These are phyloP conservation scores for Parazoanthus swiftii DNA, from an alignment of 92 coral and sea anemone genomes.

Conservation along the genomic window DNA sequence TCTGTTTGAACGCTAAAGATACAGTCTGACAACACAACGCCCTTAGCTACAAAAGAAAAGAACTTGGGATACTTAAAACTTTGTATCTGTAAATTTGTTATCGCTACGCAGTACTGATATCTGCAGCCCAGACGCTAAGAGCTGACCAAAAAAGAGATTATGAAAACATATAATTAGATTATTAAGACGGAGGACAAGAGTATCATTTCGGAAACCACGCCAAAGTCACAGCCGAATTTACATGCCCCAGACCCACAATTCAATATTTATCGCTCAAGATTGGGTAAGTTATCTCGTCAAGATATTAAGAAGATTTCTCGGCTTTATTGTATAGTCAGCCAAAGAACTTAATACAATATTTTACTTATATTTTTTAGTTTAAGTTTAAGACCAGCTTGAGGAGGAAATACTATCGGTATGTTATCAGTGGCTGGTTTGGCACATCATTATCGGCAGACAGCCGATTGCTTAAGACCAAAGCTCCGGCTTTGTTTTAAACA, in stretches of 20 bases:
- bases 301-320: not conserved
- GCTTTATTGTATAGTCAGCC: not conserved
- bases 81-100: not conserved
- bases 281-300: not conserved
- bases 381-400: not conserved
- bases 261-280: not conserved
- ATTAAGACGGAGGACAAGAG: not conserved
- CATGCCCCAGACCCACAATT: not conserved
- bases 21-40: not conserved
- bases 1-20: not conserved
- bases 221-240: not conserved
- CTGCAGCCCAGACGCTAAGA: constrained; percentile 3
- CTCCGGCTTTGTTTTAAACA: not conserved
- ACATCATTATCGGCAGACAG: not conserved
- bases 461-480: not conserved
- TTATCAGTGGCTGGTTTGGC: too few species aligned
- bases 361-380: not conserved
- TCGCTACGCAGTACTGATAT: not conserved
- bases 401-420: not conserved
- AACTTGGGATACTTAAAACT: not conserved
- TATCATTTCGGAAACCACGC: not conserved
- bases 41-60: not conserved
- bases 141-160: not conserved
- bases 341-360: not conserved
- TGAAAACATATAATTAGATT: constrained; percentile 20